Conservation (phyloP, 2,888 invertebrate genomes). For the Lampropteryx suffumata region DNA sequence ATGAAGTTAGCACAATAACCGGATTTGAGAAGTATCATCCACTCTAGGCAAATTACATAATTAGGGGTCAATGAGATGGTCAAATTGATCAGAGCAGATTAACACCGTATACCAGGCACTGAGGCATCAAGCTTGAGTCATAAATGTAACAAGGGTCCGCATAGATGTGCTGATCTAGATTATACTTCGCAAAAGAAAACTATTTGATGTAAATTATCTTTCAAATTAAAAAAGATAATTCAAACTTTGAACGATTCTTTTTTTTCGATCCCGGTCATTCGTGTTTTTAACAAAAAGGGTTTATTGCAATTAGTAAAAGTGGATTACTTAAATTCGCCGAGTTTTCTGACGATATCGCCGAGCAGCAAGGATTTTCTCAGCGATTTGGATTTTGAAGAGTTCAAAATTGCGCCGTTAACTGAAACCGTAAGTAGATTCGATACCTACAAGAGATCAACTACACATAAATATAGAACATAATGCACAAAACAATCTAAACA, state of each 20-base stretch:
- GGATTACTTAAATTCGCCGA: conserved; percentile 55
- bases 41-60: conserved; percentile 33
- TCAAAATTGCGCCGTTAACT: conserved; percentile 73
- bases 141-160: conserved; percentile 22
- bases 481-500: no score
- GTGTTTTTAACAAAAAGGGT: conserved; percentile 10
- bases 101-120: conserved; percentile 42
- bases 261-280: conserved; percentile 5
- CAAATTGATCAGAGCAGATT: conserved; percentile 61
- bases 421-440: conserved; percentile 61
- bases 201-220: background rate
- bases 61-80: conserved; percentile 62
- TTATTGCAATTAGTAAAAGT: conserved; percentile 47
- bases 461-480: no score
- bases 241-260: background rate
- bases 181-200: conserved; percentile 6
- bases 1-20: conserved; percentile 16
- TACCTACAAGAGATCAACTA: background rate
- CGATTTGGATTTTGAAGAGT: conserved; percentile 61
- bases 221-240: background rate
- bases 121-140: conserved; percentile 42
- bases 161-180: conserved; percentile 30
- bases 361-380: conserved; percentile 57
- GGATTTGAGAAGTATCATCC: conserved; percentile 26
- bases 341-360: conserved; percentile 59